Base-by-base conservation (phyloP, 1,140 invertebrate genomes). In the Orchesella cincta region DNA sequence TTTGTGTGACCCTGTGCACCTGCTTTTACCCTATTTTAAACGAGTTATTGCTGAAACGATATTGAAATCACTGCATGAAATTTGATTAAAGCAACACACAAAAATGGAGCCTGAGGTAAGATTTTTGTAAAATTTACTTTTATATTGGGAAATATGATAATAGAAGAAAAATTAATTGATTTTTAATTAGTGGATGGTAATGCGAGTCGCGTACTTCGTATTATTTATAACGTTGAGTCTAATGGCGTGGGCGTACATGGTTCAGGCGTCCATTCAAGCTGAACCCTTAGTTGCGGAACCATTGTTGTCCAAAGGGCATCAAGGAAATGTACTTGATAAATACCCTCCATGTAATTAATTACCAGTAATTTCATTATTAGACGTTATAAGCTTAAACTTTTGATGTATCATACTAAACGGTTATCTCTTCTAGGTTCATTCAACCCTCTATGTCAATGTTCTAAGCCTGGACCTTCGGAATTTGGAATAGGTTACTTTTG, bases 381-480 rank as follows among this genome's bases (percentile, higher is more conserved):
- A n/a, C n/a, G n/a, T n/a, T n/a, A n/a, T n/a, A n/a, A n/a, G n/a
- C n/a, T n/a, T n/a, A n/a, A n/a, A n/a, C n/a, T n/a, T n/a, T n/a
- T n/a, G n/a, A n/a, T n/a, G n/a, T n/a, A n/a, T n/a, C n/a, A n/a
- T n/a, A n/a, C n/a, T n/a, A n/a, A n/a, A n/a, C n/a, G n/a, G n/a
- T n/a, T n/a, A n/a, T n/a, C n/a, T n/a, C n/a, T n/a, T n/a, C n/a
- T n/a, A n/a, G n/a, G n/a, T 54, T 74, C 78, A 26, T 81, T 81
- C 39, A 81, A 80, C 64, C 76, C 78, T 23, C 64, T 81, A 26
- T 81, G 80, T 39, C 77, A 54, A n/a, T 81, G 80, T 72, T 78
- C 76, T 1, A 81, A 74, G n/a, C 67, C 78, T 16, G 79, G 80
- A 23, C 80, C 62, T n/a, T 29, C 74, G 12, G 80, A 80, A 31